phyloP scores from a whole-genome alignment of 2,888 invertebrate species.

The Acanthoscelides obtectus region DNA sequence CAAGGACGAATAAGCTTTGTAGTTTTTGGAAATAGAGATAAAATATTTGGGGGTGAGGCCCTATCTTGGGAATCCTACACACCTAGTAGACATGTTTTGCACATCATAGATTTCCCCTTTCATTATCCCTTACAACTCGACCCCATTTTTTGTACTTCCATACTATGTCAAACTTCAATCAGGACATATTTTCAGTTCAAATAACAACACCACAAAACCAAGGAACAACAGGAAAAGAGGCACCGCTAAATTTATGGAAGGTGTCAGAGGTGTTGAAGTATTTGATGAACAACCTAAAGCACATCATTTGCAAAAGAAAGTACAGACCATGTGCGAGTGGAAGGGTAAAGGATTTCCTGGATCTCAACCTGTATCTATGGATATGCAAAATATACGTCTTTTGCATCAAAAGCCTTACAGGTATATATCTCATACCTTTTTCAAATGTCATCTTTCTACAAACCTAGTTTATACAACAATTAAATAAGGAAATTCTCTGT shows the following conservation, averaged over 20 bases:
- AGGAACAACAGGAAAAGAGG: not conserved
- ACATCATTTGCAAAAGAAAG: conserved; percentile 63
- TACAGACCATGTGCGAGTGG: conserved; percentile 81
- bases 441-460: too few species aligned
- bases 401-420: conserved; percentile 75
- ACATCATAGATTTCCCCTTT: too few species aligned
- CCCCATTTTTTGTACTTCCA: too few species aligned
- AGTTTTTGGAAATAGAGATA: too few species aligned
- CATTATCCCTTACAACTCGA: too few species aligned
- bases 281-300: conserved; percentile 59
- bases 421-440: too few species aligned
- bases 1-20: not conserved
- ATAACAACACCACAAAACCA: not conserved
- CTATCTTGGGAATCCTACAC: too few species aligned
- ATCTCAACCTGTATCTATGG: conserved; percentile 97
- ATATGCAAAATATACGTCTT: conserved; percentile 68
- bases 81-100: too few species aligned
- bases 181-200: not conserved
- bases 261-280: conserved; percentile 72
- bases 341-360: conserved; percentile 84
- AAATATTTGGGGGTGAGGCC: too few species aligned
- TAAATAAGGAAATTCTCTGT: too few species aligned
- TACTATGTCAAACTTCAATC: too few species aligned
- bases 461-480: too few species aligned
- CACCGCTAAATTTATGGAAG: conserved; percentile 72